Conservation (phyloP, 2,888 invertebrate genomes). For the Nasonia oneida region DNA sequence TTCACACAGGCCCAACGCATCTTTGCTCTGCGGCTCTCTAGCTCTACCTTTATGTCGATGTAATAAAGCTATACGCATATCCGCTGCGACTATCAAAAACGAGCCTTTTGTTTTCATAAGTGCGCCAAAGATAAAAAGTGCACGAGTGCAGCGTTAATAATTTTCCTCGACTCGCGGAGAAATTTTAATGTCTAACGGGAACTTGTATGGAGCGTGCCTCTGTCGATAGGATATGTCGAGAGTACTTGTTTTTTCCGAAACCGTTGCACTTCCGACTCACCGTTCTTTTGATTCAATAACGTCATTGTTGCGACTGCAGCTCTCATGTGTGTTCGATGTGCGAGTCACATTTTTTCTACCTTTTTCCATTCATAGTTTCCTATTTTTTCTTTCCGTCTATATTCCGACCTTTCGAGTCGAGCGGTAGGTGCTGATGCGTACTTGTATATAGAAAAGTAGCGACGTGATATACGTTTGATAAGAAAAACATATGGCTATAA, state of each 20-base stretch:
- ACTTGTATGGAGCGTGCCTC: neutral
- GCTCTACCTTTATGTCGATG: no score
- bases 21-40: neutral
- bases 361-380: conserved; percentile 32
- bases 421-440: neutral
- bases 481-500: conserved; percentile 45
- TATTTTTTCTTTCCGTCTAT: neutral
- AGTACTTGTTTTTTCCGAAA: conserved; percentile 4
- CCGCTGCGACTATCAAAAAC: neutral
- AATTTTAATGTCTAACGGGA: conserved; percentile 30
- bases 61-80: neutral
- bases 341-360: conserved; percentile 49
- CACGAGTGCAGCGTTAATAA: neutral
- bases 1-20: neutral
- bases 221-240: neutral
- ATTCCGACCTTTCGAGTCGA: neutral
- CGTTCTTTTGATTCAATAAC: conserved; percentile 31
- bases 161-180: neutral
- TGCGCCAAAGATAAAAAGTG: neutral
- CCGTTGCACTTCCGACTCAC: neutral
- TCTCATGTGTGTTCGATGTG: conserved; percentile 15
- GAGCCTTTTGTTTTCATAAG: neutral
- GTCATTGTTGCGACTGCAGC: conserved; percentile 14
- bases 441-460: neutral
- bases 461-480: neutral